Conservation (phyloP, 2,888 invertebrate species). For the Cacoxenus indagator region DNA sequence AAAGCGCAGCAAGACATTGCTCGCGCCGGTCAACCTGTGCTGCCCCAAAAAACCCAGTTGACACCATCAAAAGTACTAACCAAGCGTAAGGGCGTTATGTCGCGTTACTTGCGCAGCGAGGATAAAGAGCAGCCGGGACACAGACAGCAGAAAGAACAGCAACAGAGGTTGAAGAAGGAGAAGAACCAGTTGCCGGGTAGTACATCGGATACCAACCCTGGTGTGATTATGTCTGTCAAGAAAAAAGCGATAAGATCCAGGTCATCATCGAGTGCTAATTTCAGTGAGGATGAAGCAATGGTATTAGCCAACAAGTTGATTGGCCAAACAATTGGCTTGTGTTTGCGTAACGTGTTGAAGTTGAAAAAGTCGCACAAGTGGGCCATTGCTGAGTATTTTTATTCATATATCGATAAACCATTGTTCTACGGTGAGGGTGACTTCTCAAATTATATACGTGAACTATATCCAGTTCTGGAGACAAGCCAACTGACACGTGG, state of each 20-base stretch:
- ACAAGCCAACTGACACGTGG: constrained; percentile 86
- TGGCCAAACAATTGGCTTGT: constrained; percentile 90
- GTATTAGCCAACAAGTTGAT: constrained; percentile 83
- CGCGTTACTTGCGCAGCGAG: constrained; percentile 69
- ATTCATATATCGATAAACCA: constrained; percentile 96
- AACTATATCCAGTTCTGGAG: constrained; percentile 93
- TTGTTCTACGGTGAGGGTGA: constrained; percentile 93
- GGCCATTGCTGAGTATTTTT: constrained; percentile 99
- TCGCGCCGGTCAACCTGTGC: not conserved
- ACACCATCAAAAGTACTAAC: constrained; percentile 72
- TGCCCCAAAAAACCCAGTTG: constrained; percentile 19
- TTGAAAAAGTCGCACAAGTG: constrained; percentile 98
- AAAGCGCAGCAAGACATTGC: too few species aligned
- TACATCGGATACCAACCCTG: not conserved
- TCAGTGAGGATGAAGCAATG: constrained; percentile 30
- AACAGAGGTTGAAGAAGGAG: constrained; percentile 12
- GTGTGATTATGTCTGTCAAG: not conserved
- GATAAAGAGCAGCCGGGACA: not conserved
- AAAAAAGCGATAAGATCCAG: constrained; percentile 18
- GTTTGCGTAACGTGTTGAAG: constrained; percentile 92
- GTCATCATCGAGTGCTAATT: not conserved
- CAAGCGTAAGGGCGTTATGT: constrained; percentile 70
- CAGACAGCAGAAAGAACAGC: constrained; percentile 22
- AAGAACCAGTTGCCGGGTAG: not conserved
- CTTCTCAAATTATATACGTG: constrained; percentile 79